Evolutionary conservation across 2,797 vertebrate species (phyloP), one percentile per base, ranked within the genome.

Genomic region (Artibeus lituratus): DNA sequence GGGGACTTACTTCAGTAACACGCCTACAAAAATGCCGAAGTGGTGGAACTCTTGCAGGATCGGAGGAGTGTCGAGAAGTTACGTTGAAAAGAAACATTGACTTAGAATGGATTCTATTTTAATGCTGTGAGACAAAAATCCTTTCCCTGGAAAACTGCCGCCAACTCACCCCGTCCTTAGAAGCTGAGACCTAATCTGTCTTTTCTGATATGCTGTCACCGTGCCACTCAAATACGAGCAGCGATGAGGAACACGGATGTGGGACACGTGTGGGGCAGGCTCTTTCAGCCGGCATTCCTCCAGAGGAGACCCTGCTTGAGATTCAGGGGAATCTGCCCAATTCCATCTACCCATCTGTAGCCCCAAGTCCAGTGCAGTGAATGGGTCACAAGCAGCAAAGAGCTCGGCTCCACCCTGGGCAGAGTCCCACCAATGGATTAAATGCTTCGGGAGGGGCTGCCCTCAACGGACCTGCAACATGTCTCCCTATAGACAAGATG

Each of bases 91-190:
- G 49, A 86, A 74, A 26, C 29, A 15, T 78, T 53, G 59, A 53
- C 92, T 84, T 86, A 74, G 29, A 94, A 49, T 3, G 0, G 39
- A 80, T 92, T 92, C 85, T 90, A 78, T 84, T 86, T 76, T 87
- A 91, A 91, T 1, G 55, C 93, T 87, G 51, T 51, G 53, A 96
- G 82, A 89, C 92, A 77, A 90, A 90, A 86, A 57, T 47, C 44
- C 55, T 80, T 83, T 57, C 84, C 83, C 70, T 44, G 80, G 67
- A 59, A 91, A 92, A 89, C 4, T 21, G 65, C 87, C 70, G 91
- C 89, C n/a, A 32, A 37, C 55, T 88, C 94, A 44, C 80, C 76
- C 44, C 44, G 37, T 69, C 49, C 85, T 78, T 85, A 24, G 9
- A 35, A 37, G 85, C 8, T 1, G 39, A 83, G 92, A 69, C 72